Evolutionary conservation across 2,113 vertebrate species (phyloP).

Genomic region (Corythaixoides concolor): DNA sequence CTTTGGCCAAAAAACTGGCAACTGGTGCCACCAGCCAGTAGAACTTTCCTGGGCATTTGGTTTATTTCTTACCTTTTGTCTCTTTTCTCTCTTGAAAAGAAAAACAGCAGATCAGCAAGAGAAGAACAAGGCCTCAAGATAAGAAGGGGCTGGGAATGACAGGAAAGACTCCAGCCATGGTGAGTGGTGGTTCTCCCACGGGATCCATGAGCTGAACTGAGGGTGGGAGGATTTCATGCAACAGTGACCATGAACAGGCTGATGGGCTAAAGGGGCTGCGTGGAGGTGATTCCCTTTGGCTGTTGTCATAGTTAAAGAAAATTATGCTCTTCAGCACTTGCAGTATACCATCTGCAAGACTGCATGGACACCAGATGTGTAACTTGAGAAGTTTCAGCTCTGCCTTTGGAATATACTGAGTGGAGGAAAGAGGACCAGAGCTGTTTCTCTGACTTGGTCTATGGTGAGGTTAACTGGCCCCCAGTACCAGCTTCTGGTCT

Average conservation of each 20-base stretch:
- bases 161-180: not conserved
- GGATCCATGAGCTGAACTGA: not conserved
- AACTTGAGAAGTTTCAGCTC: not conserved
- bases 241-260: accelerated
- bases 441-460: not conserved
- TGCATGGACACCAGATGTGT: accelerated
- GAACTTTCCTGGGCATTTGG: not conserved
- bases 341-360: not conserved
- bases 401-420: not conserved
- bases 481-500: not conserved
- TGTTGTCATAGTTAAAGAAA: not conserved
- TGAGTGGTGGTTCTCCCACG: accelerated
- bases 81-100: not conserved
- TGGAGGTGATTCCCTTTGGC: not conserved
- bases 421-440: not conserved
- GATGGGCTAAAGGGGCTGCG: not conserved
- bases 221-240: not conserved
- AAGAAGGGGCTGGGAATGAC: not conserved
- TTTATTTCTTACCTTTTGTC: not conserved
- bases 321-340: not conserved
- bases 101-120: not conserved
- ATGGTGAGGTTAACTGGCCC: not conserved
- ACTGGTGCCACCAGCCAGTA: not conserved
- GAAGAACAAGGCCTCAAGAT: not conserved
- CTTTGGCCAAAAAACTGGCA: not conserved